These are phyloP conservation scores for Aegypius monachus DNA, from an alignment of 2,113 vertebrate species.

Conservation along the genomic window DNA sequence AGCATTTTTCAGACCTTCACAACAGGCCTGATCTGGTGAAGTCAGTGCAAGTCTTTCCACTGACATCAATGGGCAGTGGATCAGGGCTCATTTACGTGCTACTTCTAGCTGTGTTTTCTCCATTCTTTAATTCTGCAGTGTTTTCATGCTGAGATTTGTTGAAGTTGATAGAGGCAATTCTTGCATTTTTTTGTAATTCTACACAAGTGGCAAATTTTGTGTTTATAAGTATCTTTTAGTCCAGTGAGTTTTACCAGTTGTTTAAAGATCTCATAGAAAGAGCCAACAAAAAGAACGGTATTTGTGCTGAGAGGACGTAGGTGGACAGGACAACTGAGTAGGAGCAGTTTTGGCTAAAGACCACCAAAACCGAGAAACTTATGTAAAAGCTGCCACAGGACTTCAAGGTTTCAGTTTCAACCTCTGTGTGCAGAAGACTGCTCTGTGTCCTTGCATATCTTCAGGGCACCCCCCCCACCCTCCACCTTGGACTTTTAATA, in stretches of 20 bases:
- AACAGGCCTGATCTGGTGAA: conserved; percentile 14
- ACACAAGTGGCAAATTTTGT: neutral
- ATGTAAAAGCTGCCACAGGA: neutral
- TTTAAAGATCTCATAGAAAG: neutral
- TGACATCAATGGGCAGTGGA: conserved; percentile 55
- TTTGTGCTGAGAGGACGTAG: neutral
- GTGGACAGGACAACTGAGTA: neutral
- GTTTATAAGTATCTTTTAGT: neutral
- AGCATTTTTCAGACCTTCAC: neutral
- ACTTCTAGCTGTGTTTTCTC: conserved; percentile 31
- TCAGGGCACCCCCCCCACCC: neutral
- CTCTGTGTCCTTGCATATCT: neutral
- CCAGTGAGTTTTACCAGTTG: neutral
- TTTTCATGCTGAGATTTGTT: conserved; percentile 6
- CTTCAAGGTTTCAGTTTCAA: neutral
- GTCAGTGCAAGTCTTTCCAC: conserved; percentile 50
- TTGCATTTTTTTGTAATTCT: neutral
- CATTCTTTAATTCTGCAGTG: conserved; percentile 3
- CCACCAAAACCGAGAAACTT: neutral
- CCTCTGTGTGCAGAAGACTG: neutral
- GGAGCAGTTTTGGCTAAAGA: neutral
- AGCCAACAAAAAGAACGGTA: neutral
- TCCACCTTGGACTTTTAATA: neutral
- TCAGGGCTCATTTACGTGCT: conserved; percentile 32
- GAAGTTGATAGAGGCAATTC: neutral